Evolutionary conservation across 1,140 invertebrate species (phyloP).

Genomic region (Drosophila albomicans): DNA sequence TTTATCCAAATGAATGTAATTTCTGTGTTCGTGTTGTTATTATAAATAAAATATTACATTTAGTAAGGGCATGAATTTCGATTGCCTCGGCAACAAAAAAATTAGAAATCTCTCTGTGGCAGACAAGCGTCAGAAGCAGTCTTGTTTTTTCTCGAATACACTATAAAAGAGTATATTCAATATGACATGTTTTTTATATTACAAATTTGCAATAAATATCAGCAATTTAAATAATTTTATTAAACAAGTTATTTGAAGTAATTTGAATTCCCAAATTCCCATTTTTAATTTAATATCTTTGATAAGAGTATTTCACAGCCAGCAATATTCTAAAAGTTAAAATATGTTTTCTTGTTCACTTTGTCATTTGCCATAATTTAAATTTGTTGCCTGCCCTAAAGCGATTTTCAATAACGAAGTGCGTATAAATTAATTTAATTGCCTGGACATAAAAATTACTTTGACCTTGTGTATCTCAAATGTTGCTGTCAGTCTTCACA

Average conservation of each 20-base stretch:
- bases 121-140: not conserved
- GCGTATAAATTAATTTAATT: constrained; percentile 71
- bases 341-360: constrained; percentile 6
- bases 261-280: no score
- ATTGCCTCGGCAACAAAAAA: constrained; percentile 14
- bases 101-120: constrained; percentile 15
- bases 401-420: constrained; percentile 62
- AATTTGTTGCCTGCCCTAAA: constrained; percentile 43
- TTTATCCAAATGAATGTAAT: not conserved
- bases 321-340: no score
- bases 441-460: constrained; percentile 48
- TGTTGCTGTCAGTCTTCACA: constrained; percentile 35
- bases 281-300: no score
- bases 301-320: constrained; percentile 20
- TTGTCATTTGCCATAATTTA: constrained; percentile 53
- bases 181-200: not conserved
- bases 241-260: not conserved
- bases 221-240: not conserved
- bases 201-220: not conserved
- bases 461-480: constrained; percentile 50
- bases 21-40: constrained; percentile 16
- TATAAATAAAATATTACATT: constrained; percentile 46
- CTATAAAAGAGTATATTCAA: not conserved
- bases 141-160: not conserved
- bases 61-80: constrained; percentile 41